These are phyloP conservation scores for Stichopus horrens DNA, from an alignment of 53 echinoderm and acorn worm species.

Conservation along the genomic window DNA sequence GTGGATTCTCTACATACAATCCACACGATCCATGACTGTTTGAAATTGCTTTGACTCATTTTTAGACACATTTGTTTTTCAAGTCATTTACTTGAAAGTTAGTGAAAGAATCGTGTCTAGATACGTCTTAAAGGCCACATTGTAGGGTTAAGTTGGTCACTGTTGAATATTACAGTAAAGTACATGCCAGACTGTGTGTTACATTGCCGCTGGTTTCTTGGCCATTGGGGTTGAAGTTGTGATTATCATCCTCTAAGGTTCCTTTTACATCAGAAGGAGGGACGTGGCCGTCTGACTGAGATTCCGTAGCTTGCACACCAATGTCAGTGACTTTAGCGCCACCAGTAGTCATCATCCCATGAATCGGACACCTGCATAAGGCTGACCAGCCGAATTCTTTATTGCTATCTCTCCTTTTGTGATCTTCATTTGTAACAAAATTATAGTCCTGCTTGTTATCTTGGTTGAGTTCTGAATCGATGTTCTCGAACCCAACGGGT, in stretches of 20 bases:
- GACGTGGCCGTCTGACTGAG: background rate
- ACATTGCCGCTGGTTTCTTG: constrained; percentile 20
- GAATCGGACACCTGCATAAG: background rate
- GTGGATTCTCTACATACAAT: background rate
- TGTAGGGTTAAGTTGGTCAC: too few species aligned
- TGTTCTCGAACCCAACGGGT: constrained; percentile 19
- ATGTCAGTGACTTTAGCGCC: background rate
- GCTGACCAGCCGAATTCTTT: background rate
- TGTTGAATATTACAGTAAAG: background rate
- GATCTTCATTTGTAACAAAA: background rate
- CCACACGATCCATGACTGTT: background rate
- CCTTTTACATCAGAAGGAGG: constrained; percentile 23
- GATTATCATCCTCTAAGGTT: background rate
- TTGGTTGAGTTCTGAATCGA: background rate
- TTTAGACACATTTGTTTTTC: background rate
- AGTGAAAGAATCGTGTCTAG: too few species aligned
- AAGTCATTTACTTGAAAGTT: background rate
- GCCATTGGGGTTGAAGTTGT: background rate
- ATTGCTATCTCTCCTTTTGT: background rate
- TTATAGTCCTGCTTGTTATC: background rate
- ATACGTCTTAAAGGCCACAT: too few species aligned
- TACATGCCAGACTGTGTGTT: constrained; percentile 29
- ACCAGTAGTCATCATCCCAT: background rate
- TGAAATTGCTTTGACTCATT: background rate
- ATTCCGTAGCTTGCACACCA: constrained; percentile 23